phyloP scores from a whole-genome alignment of 2,888 invertebrate species.

The Dicyrtomina minuta region DNA sequence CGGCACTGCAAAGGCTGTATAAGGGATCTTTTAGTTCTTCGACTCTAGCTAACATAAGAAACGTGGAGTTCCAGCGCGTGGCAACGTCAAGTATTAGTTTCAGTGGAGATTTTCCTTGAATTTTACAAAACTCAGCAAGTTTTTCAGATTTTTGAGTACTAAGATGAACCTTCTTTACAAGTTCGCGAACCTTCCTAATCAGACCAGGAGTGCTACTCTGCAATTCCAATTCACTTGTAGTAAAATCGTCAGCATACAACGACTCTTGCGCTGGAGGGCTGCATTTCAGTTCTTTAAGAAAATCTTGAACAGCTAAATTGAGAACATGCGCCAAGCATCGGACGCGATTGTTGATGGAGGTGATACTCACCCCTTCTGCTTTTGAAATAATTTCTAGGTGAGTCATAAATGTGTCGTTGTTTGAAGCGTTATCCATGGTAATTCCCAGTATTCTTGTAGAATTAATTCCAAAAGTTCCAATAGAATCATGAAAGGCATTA shows the following conservation, averaged over 20 bases:
- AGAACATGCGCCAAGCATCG: constrained; percentile 7
- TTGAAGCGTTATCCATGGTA: constrained; percentile 1
- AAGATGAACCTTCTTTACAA: neutral
- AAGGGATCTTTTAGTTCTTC: constrained; percentile 2
- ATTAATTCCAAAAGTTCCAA: neutral
- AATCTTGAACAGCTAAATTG: constrained; percentile 7
- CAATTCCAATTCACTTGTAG: neutral
- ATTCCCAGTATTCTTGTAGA: neutral
- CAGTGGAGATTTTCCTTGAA: neutral
- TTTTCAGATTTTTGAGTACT: neutral
- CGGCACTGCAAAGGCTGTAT: neutral
- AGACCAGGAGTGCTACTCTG: neutral
- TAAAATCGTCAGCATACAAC: neutral
- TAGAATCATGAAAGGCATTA: no score
- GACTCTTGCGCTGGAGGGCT: neutral
- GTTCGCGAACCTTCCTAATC: neutral
- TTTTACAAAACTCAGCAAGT: neutral
- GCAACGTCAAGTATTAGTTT: neutral
- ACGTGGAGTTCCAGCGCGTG: constrained; percentile 4
- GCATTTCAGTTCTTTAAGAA: neutral
- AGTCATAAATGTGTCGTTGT: neutral
- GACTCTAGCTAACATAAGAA: constrained; percentile 7
- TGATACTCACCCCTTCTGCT: neutral
- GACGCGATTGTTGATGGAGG: neutral
- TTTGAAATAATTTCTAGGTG: no score